A percentile compares a stretch with the other conserved stretches of the same genome.
These are phyloP conservation scores for Leptobrachium leishanense DNA, from an alignment of 2,113 vertebrate genomes.

Conservation along the genomic window DNA sequence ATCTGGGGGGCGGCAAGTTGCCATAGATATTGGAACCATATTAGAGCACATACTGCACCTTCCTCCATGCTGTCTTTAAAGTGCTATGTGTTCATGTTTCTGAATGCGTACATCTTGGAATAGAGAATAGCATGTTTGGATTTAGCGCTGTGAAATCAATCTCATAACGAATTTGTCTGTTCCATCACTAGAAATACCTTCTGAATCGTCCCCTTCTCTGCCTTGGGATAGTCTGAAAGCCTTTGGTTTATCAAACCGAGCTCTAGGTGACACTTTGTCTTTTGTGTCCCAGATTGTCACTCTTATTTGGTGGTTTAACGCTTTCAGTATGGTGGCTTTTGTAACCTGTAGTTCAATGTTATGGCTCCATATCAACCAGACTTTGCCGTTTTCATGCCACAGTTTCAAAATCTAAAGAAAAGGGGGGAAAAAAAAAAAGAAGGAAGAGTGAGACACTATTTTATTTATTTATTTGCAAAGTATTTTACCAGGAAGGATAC, in stretches of 20 bases:
- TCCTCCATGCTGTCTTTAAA: no score
- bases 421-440: background rate
- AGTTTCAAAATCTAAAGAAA: slow-evolving; percentile 66
- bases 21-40: no score
- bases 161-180: no score
- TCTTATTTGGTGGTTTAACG: slow-evolving; percentile 70
- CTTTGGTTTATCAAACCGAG: slow-evolving; percentile 58
- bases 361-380: slow-evolving; percentile 78
- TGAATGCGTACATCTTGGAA: no score
- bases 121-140: no score
- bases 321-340: slow-evolving; percentile 69
- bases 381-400: slow-evolving; percentile 70
- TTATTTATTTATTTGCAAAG: no score
- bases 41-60: no score
- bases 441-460: no score
- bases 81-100: no score
- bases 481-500: no score
- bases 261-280: slow-evolving; percentile 65
- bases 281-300: slow-evolving; percentile 73
- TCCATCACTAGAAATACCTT: slow-evolving; percentile 13
- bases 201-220: background rate
- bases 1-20: no score
- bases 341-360: slow-evolving; percentile 62
- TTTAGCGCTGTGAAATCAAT: no score
- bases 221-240: slow-evolving; percentile 47